Conservation (phyloP, 2,113 vertebrate species). For the Ceuthmochares aereus region DNA sequence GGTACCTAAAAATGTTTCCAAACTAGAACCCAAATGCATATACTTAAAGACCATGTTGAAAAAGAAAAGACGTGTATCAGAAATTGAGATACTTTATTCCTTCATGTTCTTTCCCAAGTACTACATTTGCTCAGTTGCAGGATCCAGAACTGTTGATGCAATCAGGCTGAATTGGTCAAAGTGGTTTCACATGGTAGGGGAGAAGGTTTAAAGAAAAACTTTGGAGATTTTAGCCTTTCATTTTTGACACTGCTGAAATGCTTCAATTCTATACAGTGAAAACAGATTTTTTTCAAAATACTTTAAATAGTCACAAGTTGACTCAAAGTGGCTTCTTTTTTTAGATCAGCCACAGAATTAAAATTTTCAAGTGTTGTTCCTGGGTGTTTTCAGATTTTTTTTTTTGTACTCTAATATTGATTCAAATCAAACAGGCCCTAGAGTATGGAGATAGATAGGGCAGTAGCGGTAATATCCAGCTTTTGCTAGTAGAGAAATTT, state of each 20-base stretch:
- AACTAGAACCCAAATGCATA: not conserved
- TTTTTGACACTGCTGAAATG: not conserved
- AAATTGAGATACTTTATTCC: not conserved
- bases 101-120: not conserved
- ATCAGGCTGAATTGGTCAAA: not conserved
- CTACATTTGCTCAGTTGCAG: not conserved
- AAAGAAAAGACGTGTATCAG: not conserved
- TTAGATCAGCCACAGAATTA: not conserved
- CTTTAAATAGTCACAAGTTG: not conserved
- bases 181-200: not conserved
- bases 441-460: not conserved
- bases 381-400: not conserved
- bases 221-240: fast-evolving
- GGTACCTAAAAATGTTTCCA: not conserved
- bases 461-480: not conserved
- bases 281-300: not conserved
- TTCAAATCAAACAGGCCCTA: not conserved
- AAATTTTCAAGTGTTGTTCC: not conserved
- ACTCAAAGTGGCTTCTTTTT: not conserved
- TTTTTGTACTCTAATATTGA: not conserved
- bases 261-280: not conserved
- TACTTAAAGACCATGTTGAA: not conserved
- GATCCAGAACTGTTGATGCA: not conserved
- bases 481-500: not conserved
- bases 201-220: not conserved